Percentiles rank a stretch among this genome's conserved stretches.
phyloP scores from a whole-genome alignment of 2,888 invertebrate genomes.

The Stomorhina lunata region DNA sequence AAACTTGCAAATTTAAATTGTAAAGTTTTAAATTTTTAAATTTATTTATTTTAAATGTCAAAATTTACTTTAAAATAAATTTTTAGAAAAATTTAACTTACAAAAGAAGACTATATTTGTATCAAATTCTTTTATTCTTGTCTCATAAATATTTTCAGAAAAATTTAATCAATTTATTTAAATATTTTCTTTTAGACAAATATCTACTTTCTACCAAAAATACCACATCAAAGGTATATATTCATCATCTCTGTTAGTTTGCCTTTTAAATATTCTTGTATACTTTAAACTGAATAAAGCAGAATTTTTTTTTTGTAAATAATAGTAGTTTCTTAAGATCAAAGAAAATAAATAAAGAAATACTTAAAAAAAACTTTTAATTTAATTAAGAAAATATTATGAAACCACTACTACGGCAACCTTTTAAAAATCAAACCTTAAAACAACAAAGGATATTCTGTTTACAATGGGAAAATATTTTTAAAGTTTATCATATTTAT shows the following conservation, averaged over 20 bases:
- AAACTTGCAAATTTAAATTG: not conserved
- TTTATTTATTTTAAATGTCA: no score
- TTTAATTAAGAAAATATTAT: conserved; percentile 30
- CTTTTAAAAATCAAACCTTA: not conserved
- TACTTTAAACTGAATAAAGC: not conserved
- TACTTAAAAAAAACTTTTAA: not conserved
- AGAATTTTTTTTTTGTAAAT: not conserved
- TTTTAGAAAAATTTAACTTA: no score
- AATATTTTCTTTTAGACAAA: not conserved
- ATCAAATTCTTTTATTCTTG: not conserved
- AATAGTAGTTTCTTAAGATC: conserved; percentile 8
- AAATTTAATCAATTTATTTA: not conserved
- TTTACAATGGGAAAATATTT: not conserved
- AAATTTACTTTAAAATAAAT: no score
- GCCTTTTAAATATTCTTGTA: not conserved
- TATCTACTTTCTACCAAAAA: not conserved
- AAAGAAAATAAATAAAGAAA: conserved; percentile 1
- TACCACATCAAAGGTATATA: conserved; percentile 26
- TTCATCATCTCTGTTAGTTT: not conserved
- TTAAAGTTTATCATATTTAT: not conserved
- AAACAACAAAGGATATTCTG: not conserved
- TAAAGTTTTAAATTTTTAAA: not conserved
- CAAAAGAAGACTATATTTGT: no score
- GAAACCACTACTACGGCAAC: conserved; percentile 4
- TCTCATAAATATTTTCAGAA: not conserved